Percentiles rank a stretch among this genome's conserved stretches.
Conservation (phyloP, 2,797 vertebrate species). For the Channa striata region DNA sequence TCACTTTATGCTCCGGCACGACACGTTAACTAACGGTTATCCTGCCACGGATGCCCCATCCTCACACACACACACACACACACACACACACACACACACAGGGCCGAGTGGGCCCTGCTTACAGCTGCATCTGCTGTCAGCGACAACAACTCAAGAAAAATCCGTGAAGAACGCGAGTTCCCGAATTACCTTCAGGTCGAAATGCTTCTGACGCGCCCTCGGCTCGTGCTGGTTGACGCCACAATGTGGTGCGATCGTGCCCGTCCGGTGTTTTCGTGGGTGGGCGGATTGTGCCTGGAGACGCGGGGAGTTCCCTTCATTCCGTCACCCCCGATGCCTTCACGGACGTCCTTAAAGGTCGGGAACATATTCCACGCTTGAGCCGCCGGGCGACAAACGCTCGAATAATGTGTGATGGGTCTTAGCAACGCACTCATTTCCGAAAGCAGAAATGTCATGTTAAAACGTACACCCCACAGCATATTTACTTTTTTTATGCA, state of each 20-base stretch:
- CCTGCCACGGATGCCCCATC: conserved; percentile 32
- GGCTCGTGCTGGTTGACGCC: not conserved
- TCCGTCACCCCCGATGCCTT: conserved; percentile 56
- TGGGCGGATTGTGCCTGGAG: conserved; percentile 43
- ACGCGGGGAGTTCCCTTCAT: conserved; percentile 59
- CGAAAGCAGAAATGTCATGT: not conserved
- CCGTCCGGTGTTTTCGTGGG: conserved; percentile 52
- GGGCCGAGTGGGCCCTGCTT: not conserved
- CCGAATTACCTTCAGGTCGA: conserved; percentile 50
- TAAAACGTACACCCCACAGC: accelerated
- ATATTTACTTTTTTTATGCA: accelerated
- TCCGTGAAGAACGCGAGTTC: accelerated
- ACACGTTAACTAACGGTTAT: conserved; percentile 37
- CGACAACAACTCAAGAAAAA: not conserved
- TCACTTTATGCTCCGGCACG: conserved; percentile 21
- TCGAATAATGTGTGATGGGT: accelerated
- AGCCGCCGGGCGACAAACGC: accelerated
- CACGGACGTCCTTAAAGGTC: accelerated
- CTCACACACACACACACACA: too few relatives aligned
- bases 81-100: too few relatives aligned
- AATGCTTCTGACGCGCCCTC: conserved; percentile 3
- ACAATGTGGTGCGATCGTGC: conserved; percentile 25
- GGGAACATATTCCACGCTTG: accelerated
- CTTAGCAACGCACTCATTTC: not conserved
- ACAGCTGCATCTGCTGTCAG: too few relatives aligned